Evolutionary conservation across 2,888 invertebrate species (phyloP).

Genomic region (Periphyllus acericola): DNA sequence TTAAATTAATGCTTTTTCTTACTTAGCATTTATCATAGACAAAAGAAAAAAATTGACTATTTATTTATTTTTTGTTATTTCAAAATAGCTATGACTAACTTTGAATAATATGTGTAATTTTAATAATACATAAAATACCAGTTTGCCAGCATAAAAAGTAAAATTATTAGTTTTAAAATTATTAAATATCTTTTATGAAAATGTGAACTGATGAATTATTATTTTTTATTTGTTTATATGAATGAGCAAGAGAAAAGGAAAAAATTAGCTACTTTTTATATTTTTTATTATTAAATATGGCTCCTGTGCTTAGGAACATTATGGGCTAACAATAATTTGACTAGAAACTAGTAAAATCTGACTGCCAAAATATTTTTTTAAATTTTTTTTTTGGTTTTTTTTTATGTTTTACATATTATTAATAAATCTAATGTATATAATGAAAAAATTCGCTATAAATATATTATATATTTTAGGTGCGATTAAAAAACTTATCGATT

Average conservation of each 20-base stretch:
- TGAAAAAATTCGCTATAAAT: slow-evolving; percentile 61
- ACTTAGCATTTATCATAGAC: slow-evolving; percentile 18
- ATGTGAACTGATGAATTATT: slow-evolving; percentile 23
- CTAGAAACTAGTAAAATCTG: slow-evolving; percentile 61
- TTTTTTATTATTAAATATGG: slow-evolving; percentile 45
- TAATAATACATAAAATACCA: slow-evolving; percentile 51
- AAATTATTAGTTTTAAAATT: slow-evolving; percentile 35
- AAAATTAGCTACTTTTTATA: slow-evolving; percentile 47
- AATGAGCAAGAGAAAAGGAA: slow-evolving; percentile 48
- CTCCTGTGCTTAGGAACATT: slow-evolving; percentile 58
- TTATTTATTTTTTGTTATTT: slow-evolving; percentile 15
- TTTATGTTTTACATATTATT: slow-evolving; percentile 27
- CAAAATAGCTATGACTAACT: slow-evolving; percentile 23
- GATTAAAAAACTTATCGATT: slow-evolving; percentile 59
- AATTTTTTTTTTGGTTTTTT: slow-evolving; percentile 35
- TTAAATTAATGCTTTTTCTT: slow-evolving; percentile 49
- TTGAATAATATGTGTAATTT: slow-evolving; percentile 45
- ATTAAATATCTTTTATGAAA: slow-evolving; percentile 2
- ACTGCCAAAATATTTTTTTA: slow-evolving; percentile 52
- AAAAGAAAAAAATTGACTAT: slow-evolving; percentile 35
- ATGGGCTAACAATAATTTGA: slow-evolving; percentile 59
- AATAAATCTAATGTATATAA: slow-evolving; percentile 57
- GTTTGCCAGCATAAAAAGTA: slow-evolving; percentile 50
- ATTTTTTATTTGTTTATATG: slow-evolving; percentile 5
- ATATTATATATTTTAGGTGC: slow-evolving; percentile 56